Evolutionary conservation across 2,113 vertebrate genomes (phyloP).

Genomic region (Coptodon bakossiorum): DNA sequence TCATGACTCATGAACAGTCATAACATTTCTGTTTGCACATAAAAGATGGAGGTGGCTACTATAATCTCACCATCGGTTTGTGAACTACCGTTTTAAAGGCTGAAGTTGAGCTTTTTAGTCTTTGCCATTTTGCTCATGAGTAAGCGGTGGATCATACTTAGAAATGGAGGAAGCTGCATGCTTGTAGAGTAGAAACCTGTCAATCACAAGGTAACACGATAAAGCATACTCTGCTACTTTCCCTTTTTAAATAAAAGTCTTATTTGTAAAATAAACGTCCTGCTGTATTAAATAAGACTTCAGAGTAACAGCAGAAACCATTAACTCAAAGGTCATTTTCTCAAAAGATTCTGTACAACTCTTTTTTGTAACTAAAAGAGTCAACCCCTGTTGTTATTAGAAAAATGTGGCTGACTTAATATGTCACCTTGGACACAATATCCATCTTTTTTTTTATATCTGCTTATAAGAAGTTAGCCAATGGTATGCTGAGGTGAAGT

Average conservation of each 20-base stretch:
- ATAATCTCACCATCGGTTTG: neutral
- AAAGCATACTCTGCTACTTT: neutral
- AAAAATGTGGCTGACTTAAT: neutral
- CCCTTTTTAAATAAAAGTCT: neutral
- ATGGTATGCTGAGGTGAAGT: neutral
- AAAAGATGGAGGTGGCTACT: neutral
- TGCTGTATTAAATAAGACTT: neutral
- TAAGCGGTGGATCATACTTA: neutral
- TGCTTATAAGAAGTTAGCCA: neutral
- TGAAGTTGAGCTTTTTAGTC: neutral
- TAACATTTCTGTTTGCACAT: neutral
- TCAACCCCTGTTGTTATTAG: neutral
- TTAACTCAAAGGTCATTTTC: neutral
- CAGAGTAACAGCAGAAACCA: neutral
- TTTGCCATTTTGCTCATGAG: neutral
- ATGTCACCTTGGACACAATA: neutral
- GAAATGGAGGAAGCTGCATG: neutral
- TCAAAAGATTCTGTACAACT: neutral
- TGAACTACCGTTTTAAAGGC: neutral
- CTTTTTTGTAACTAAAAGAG: neutral
- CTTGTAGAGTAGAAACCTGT: neutral
- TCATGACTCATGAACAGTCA: neutral
- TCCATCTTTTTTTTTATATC: neutral
- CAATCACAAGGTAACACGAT: neutral
- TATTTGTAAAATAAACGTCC: neutral